phyloP scores from a whole-genome alignment of 2,888 invertebrate species.

The Oscheius sp. region DNA sequence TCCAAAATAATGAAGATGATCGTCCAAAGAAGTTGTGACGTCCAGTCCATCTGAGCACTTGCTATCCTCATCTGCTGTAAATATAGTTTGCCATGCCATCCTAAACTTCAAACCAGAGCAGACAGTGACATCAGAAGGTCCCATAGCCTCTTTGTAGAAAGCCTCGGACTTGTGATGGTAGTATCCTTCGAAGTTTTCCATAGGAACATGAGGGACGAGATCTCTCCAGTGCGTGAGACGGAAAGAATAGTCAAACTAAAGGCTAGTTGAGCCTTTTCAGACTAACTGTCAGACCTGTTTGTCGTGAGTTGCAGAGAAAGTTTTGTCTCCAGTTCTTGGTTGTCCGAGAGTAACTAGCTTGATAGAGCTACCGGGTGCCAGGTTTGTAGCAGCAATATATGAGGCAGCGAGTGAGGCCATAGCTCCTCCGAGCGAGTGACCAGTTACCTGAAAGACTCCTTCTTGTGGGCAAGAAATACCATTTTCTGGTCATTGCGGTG shows the following conservation, averaged over 20 bases:
- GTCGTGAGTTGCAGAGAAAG: constrained; percentile 55
- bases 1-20: constrained; percentile 62
- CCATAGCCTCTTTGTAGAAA: constrained; percentile 52
- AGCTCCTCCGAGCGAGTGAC: constrained; percentile 61
- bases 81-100: neutral
- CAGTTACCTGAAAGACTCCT: constrained; percentile 42
- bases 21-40: constrained; percentile 54
- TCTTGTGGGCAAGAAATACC: constrained; percentile 33
- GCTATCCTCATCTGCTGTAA: constrained; percentile 45
- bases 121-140: constrained; percentile 37
- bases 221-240: constrained; percentile 52
- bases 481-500: constrained; percentile 47
- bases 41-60: constrained; percentile 54
- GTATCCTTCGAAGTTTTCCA: constrained; percentile 55
- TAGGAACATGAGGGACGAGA: constrained; percentile 58
- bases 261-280: neutral
- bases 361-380: constrained; percentile 40
- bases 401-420: constrained; percentile 61
- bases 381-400: constrained; percentile 44
- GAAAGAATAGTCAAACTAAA: constrained; percentile 28
- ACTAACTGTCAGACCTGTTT: constrained; percentile 27
- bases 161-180: constrained; percentile 60
- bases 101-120: constrained; percentile 33
- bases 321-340: constrained; percentile 62
- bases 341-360: constrained; percentile 65